These are phyloP conservation scores for Drosophila falleni DNA, from an alignment of 2,888 invertebrate genomes.

Conservation along the genomic window DNA sequence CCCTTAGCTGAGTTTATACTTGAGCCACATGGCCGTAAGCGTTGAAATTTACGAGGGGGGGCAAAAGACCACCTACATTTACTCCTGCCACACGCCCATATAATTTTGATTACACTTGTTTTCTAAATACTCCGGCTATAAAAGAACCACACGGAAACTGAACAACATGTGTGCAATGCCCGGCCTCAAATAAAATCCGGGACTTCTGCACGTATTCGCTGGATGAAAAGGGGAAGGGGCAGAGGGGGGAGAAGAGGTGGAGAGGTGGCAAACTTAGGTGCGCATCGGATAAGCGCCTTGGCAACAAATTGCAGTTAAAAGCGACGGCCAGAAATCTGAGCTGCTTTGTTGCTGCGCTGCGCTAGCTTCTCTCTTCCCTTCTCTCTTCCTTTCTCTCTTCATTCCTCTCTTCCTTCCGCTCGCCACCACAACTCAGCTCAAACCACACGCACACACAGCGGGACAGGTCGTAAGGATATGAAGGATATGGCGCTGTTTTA, in stretches of 20 bases:
- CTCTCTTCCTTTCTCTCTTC: too few relatives aligned
- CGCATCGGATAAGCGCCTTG: slow-evolving; percentile 59
- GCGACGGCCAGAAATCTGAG: slow-evolving; percentile 62
- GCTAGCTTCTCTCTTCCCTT: too few relatives aligned
- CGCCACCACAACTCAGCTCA: not conserved
- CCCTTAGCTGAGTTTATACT: slow-evolving; percentile 22
- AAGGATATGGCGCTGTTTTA: slow-evolving; percentile 72
- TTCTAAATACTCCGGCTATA: slow-evolving; percentile 72
- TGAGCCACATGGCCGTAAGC: slow-evolving; percentile 66
- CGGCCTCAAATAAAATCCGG: slow-evolving; percentile 58
- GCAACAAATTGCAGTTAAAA: slow-evolving; percentile 77
- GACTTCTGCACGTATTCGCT: slow-evolving; percentile 32
- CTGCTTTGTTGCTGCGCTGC: slow-evolving; percentile 25
- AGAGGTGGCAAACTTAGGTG: not conserved
- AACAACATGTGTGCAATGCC: slow-evolving; percentile 50
- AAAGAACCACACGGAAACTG: slow-evolving; percentile 47
- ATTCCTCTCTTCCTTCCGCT: too few relatives aligned
- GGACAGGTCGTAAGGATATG: slow-evolving; percentile 67
- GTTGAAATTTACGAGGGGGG: slow-evolving; percentile 62
- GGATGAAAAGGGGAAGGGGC: not conserved
- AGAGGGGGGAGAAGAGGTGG: not conserved
- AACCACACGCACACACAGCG: slow-evolving; percentile 43
- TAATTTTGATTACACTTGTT: slow-evolving; percentile 80
- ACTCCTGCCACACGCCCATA: slow-evolving; percentile 69
- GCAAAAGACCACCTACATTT: slow-evolving; percentile 6